Evolutionary conservation across 2,113 vertebrate genomes (phyloP).

Genomic region (Vicugna pacos): DNA sequence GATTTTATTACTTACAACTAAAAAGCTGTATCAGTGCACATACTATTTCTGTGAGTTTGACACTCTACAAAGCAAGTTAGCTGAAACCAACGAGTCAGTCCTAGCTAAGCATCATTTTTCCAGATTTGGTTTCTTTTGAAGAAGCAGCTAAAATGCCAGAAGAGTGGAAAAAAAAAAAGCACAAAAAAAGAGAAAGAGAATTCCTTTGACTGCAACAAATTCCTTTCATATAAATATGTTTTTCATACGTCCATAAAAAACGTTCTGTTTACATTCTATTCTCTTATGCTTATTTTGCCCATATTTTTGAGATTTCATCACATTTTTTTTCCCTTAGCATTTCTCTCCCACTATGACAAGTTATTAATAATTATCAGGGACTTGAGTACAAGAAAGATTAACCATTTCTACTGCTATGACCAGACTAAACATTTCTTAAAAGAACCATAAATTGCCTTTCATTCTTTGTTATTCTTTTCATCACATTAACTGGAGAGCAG

Average conservation of each 20-base stretch:
- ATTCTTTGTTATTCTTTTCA: slow-evolving; percentile 9
- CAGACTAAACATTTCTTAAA: slow-evolving; percentile 63
- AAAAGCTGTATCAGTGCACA: slow-evolving; percentile 47
- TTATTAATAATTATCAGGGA: slow-evolving; percentile 57
- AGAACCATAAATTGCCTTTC: not conserved
- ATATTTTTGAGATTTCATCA: slow-evolving; percentile 48
- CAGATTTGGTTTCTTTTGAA: not conserved
- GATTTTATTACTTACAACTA: slow-evolving; percentile 60
- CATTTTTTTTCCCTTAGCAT: not conserved
- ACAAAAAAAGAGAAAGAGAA: not conserved
- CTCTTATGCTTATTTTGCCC: slow-evolving; percentile 37
- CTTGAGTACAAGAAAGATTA: slow-evolving; percentile 32
- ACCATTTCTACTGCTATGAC: slow-evolving; percentile 42
- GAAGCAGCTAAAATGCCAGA: not conserved
- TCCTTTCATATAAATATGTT: slow-evolving; percentile 47
- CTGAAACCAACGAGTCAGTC: slow-evolving; percentile 24
- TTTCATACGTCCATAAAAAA: not conserved
- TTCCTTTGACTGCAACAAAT: not conserved
- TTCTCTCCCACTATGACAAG: slow-evolving; percentile 46
- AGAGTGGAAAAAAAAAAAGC: not conserved
- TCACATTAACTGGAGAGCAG: not conserved
- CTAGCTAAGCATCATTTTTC: not conserved
- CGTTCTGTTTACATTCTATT: slow-evolving; percentile 43
- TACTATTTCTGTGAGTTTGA: slow-evolving; percentile 1
- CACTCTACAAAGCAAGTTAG: not conserved